Evolutionary conservation across 1,140 invertebrate genomes (phyloP), one percentile per base, ranked within the genome.

Genomic region (Leptinotarsa defecta): DNA sequence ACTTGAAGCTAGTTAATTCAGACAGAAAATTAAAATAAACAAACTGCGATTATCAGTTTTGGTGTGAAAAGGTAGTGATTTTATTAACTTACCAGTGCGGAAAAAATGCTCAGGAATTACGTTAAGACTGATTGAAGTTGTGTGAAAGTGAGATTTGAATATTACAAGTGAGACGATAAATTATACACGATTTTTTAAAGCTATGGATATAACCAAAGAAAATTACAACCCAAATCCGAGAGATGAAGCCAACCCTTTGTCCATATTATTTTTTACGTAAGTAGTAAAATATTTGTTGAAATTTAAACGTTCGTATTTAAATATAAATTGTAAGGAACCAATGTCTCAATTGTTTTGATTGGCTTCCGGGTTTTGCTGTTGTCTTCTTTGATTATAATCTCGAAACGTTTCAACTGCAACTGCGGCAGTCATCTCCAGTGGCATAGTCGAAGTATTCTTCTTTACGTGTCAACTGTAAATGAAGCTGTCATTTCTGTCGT

Each of bases 181-280:
- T 57, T 3, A 17, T 57, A 57, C 17, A 57, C 1, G 3, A 27
- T 4, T 24, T 34, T 24, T 15, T 5, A 69, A 48, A 72, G 62
- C 13, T 20, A 84, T 84, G 83, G 83, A 84, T 80, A 77, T 81
- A 13, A 81, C 81, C 17, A 79, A 83, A 70, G 82, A 84, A 74
- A 76, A 78, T 74, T 76, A 79, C 76, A 83, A 83, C 74, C 81
- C 81, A 5, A 84, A 84, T 77, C 83, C 83, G 3, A 82, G 81
- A 68, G 83, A 84, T 52, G 78, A 79, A 17, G 81, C 83, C 49
- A 84, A 83, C 78, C 76, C 78, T 24, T 57, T 84, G 4, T 83
- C 82, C 17, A 65, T 83, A 5, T 22, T 83, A 65, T 83, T 83
- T 75, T 84, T 84, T 73, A 81, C 82, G 83, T 84, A 81, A 84